These are phyloP conservation scores for Alauda arvensis DNA, from an alignment of 2,797 vertebrate species.

Conservation along the genomic window DNA sequence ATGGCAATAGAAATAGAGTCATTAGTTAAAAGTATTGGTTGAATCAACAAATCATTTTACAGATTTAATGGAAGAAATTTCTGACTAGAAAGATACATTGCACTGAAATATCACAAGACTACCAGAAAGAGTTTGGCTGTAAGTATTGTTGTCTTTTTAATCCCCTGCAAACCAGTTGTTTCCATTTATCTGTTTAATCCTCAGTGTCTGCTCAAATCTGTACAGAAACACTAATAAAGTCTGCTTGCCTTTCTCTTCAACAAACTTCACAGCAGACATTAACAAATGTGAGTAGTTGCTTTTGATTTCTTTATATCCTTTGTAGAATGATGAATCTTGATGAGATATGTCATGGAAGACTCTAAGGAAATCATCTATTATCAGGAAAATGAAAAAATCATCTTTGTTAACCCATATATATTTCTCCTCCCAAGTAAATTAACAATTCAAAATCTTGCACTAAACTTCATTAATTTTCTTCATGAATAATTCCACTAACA, in stretches of 20 bases:
- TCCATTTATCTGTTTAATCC: neutral
- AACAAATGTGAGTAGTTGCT: conserved; percentile 10
- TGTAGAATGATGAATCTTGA: conserved; percentile 21
- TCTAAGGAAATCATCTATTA: conserved; percentile 46
- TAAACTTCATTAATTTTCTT: conserved; percentile 57
- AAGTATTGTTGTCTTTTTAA: neutral
- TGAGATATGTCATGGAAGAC: conserved; percentile 17
- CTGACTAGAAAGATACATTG: neutral
- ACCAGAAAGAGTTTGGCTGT: neutral
- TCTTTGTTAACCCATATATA: conserved; percentile 26
- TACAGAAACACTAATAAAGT: neutral
- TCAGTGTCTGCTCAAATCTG: neutral
- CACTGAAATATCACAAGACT: neutral
- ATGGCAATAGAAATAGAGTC: accelerated
- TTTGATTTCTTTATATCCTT: conserved; percentile 19
- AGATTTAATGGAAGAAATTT: neutral
- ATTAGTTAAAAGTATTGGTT: neutral
- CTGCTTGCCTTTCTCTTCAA: neutral
- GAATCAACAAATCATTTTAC: neutral
- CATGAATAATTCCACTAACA: conserved; percentile 49
- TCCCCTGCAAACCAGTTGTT: neutral
- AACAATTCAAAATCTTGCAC: conserved; percentile 38
- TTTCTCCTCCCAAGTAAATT: neutral
- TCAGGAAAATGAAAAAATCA: conserved; percentile 37
- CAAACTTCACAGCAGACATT: neutral